These are phyloP conservation scores for Sarcophaga rosellei DNA, from an alignment of 2,888 invertebrate species.

Conservation along the genomic window DNA sequence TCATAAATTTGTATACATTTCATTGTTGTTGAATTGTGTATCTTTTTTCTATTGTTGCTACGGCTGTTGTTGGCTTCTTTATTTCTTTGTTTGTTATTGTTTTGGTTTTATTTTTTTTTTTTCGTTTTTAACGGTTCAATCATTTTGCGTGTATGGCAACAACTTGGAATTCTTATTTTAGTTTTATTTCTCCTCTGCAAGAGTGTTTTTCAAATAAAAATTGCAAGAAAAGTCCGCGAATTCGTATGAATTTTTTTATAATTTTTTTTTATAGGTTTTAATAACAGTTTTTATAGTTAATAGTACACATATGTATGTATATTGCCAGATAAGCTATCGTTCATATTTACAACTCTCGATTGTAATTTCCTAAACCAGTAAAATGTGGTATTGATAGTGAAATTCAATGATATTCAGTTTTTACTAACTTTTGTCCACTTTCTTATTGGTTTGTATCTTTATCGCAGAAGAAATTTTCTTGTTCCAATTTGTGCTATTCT, in stretches of 20 bases:
- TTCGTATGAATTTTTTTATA: too few species aligned
- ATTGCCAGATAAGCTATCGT: background rate
- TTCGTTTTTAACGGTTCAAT: slow-evolving; percentile 28
- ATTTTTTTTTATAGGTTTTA: too few species aligned
- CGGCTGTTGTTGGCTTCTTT: background rate
- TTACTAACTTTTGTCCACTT: background rate
- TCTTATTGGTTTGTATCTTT: background rate
- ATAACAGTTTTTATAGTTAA: background rate
- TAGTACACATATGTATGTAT: background rate
- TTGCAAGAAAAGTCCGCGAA: too few species aligned
- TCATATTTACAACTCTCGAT: background rate
- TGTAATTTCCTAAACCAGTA: background rate
- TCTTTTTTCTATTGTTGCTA: slow-evolving; percentile 1
- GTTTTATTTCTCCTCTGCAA: background rate
- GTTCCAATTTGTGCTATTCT: background rate
- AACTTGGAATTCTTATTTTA: slow-evolving; percentile 36
- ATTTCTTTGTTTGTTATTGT: slow-evolving; percentile 8
- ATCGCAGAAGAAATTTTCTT: background rate
- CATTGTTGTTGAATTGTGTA: slow-evolving; percentile 23
- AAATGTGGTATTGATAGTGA: background rate
- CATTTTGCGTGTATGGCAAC: slow-evolving; percentile 54
- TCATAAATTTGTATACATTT: background rate
- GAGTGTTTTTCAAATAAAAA: too few species aligned
- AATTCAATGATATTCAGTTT: background rate
- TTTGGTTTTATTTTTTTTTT: slow-evolving; percentile 24